A percentile compares a stretch with the other conserved stretches of the same genome.
phyloP scores from a whole-genome alignment of 2,888 invertebrate genomes.

The Ischnus inquisitorius region DNA sequence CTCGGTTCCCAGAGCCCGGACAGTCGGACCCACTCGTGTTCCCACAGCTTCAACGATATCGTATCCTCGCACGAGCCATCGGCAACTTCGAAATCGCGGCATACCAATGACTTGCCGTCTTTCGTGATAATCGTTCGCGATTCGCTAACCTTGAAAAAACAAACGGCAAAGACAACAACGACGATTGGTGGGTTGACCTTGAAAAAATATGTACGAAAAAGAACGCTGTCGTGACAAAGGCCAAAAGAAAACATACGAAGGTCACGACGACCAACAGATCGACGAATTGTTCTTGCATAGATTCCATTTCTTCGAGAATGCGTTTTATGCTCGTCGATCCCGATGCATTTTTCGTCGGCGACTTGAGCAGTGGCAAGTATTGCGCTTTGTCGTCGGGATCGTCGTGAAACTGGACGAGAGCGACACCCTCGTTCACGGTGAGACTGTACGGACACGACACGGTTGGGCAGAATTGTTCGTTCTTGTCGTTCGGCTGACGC shows the following conservation, averaged over 20 bases:
- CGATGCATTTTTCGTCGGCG: slow-evolving; percentile 88
- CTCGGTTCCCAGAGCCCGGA: slow-evolving; percentile 90
- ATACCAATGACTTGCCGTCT: slow-evolving; percentile 87
- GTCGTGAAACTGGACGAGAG: slow-evolving; percentile 88
- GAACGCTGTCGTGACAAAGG: not conserved
- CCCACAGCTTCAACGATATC: slow-evolving; percentile 89
- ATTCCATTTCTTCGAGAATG: slow-evolving; percentile 85
- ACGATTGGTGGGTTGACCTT: not conserved
- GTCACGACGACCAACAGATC: slow-evolving; percentile 91
- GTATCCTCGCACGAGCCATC: slow-evolving; percentile 88
- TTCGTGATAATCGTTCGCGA: slow-evolving; percentile 88
- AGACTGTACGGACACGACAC: slow-evolving; percentile 89
- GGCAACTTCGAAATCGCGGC: slow-evolving; percentile 89
- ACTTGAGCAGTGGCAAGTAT: slow-evolving; percentile 87
- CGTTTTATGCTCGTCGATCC: slow-evolving; percentile 87
- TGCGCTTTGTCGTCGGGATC: slow-evolving; percentile 86
- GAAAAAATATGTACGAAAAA: not conserved
- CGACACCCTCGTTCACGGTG: slow-evolving; percentile 89
- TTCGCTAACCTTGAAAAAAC: slow-evolving; percentile 86
- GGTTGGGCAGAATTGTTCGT: slow-evolving; percentile 89
- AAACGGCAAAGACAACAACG: slow-evolving; percentile 33
- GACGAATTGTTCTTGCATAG: slow-evolving; percentile 86
- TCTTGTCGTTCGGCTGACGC: slow-evolving; percentile 86
- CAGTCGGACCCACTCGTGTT: slow-evolving; percentile 90
- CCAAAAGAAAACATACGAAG: slow-evolving; percentile 81